phyloP scores from a whole-genome alignment of 2,113 vertebrate species.

The Gracilinanus agilis region DNA sequence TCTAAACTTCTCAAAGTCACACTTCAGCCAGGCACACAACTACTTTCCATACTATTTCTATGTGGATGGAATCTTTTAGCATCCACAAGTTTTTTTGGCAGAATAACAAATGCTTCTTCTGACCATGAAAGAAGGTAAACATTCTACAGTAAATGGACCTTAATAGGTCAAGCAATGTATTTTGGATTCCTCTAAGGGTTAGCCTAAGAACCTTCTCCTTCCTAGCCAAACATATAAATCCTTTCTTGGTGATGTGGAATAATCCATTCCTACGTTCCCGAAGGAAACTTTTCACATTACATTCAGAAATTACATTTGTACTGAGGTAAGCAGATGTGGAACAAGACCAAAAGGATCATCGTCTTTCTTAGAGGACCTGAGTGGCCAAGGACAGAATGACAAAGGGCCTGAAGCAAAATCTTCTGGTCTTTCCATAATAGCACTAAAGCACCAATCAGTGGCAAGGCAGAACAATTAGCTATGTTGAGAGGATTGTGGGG shows the following conservation, averaged over 20 bases:
- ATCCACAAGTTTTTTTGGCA: neutral
- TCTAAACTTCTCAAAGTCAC: neutral
- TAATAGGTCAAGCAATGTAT: conserved; percentile 28
- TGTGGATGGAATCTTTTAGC: neutral
- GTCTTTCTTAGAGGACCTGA: neutral
- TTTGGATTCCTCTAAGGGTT: conserved; percentile 37
- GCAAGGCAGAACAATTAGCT: neutral
- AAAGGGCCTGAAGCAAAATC: neutral
- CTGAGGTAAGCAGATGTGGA: conserved; percentile 4
- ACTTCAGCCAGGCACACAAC: neutral
- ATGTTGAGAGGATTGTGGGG: neutral
- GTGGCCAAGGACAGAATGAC: conserved; percentile 12
- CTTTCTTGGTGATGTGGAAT: neutral
- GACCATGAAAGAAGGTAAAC: conserved; percentile 61
- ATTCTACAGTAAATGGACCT: conserved; percentile 15
- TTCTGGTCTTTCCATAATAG: neutral
- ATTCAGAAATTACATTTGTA: neutral
- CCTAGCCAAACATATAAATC: conserved; percentile 10
- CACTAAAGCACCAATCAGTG: neutral
- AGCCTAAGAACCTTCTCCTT: neutral
- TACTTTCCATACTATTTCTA: neutral
- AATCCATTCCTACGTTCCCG: neutral
- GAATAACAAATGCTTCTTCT: conserved; percentile 55
- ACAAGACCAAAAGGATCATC: neutral
- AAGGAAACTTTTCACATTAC: neutral